These are phyloP conservation scores for Napeogenes inachia DNA, from an alignment of 2,888 invertebrate species.

Conservation along the genomic window DNA sequence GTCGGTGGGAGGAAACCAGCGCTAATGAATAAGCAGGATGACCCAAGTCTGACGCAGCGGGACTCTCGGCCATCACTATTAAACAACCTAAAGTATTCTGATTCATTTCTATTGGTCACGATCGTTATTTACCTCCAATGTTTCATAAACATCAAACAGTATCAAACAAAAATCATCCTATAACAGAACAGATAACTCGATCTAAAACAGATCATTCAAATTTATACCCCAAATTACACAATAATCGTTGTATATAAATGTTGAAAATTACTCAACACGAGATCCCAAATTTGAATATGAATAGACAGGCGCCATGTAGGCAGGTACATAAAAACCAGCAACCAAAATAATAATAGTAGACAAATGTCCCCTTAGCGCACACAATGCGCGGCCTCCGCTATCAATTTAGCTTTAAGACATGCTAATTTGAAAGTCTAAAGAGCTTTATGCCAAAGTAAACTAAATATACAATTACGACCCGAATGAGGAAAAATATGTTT, in stretches of 20 bases:
- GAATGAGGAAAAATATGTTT: neutral
- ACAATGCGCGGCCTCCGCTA: conserved; percentile 65
- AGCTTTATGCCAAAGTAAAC: conserved; percentile 24
- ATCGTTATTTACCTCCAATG: conserved; percentile 3
- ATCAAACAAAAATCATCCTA: neutral
- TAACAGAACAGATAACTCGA: neutral
- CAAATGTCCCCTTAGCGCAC: conserved; percentile 70
- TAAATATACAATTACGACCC: conserved; percentile 1
- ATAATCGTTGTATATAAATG: conserved; percentile 61
- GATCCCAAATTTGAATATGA: conserved; percentile 72
- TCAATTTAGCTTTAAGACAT: conserved; percentile 67
- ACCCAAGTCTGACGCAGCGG: conserved; percentile 38
- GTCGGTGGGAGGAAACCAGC: conserved; percentile 67
- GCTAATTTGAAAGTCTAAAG: conserved; percentile 69
- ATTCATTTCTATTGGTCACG: conserved; percentile 36
- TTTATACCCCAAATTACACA: conserved; percentile 65
- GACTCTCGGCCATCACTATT: conserved; percentile 30
- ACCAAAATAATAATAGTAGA: conserved; percentile 67
- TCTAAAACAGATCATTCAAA: conserved; percentile 40
- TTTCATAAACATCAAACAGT: neutral
- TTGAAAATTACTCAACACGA: conserved; percentile 71
- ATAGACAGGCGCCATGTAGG: conserved; percentile 74
- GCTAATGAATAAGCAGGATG: conserved; percentile 69
- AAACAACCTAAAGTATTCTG: conserved; percentile 28
- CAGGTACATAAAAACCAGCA: conserved; percentile 74